Evolutionary conservation across 1,140 invertebrate species (phyloP).

Genomic region (Acarapis woodi): DNA sequence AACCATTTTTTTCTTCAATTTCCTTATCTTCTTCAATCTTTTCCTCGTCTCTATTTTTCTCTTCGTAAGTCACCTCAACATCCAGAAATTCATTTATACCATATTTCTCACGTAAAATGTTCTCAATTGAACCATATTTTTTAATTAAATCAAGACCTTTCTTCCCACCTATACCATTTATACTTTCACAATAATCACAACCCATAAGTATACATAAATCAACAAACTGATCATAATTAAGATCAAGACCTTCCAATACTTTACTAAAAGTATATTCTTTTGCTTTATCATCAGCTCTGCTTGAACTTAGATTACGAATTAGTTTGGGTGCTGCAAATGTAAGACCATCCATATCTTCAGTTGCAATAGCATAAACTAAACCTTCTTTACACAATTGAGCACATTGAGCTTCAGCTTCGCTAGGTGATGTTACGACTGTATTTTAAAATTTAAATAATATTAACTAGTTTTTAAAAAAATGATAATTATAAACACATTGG

Average conservation of each 20-base stretch:
- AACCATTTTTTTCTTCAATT: not conserved
- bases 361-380: conserved; percentile 81
- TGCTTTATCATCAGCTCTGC: conserved; percentile 16
- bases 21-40: conserved; percentile 3
- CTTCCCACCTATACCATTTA: conserved; percentile 77
- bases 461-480: conserved; percentile 10
- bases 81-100: conserved; percentile 9
- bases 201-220: conserved; percentile 91
- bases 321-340: conserved; percentile 52
- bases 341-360: conserved; percentile 98
- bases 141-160: conserved; percentile 78
- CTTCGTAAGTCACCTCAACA: conserved; percentile 7
- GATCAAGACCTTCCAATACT: conserved; percentile 44
- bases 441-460: no score
- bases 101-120: conserved; percentile 37
- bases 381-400: conserved; percentile 68
- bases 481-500: no score
- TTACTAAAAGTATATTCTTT: conserved; percentile 70
- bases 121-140: conserved; percentile 51
- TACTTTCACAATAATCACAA: conserved; percentile 90
- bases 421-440: conserved; percentile 40
- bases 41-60: not conserved
- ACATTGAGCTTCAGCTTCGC: conserved; percentile 97
- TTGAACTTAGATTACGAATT: conserved; percentile 14
- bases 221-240: conserved; percentile 64